Conservation (phyloP, 1,140 invertebrate species). For the Drosophila mojavensis region DNA sequence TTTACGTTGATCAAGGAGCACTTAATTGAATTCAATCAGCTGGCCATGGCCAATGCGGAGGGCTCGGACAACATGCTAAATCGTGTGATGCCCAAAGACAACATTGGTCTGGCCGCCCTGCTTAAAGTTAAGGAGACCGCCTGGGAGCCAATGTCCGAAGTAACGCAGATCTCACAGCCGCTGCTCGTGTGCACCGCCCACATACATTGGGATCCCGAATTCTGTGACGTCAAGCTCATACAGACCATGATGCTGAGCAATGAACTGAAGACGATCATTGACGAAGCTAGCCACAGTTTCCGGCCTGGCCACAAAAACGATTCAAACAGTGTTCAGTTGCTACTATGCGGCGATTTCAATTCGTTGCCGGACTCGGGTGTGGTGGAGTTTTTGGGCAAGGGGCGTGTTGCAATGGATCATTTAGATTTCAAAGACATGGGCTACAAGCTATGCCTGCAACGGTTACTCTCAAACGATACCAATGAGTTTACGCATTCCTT, state of each 20-base stretch:
- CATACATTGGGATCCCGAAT: conserved; percentile 99
- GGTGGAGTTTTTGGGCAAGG: conserved; percentile 96
- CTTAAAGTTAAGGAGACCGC: conserved; percentile 96
- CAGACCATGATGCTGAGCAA: conserved; percentile 99
- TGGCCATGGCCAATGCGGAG: conserved; percentile 99
- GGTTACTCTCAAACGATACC: conserved; percentile 93
- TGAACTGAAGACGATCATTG: conserved; percentile 93
- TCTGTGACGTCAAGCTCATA: conserved; percentile 99
- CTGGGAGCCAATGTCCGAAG: conserved; percentile 94
- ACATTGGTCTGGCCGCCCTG: conserved; percentile 98
- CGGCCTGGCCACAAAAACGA: conserved; percentile 88
- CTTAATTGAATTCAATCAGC: conserved; percentile 98
- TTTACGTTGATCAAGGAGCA: conserved; percentile 98
- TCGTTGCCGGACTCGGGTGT: conserved; percentile 99
- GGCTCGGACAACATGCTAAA: conserved; percentile 99
- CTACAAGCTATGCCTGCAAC: conserved; percentile 96
- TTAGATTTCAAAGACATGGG: conserved; percentile 98
- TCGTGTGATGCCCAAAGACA: conserved; percentile 99
- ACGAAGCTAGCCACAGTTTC: conserved; percentile 89
- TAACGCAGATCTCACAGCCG: conserved; percentile 91
- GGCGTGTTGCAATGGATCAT: conserved; percentile 95
- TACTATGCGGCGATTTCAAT: conserved; percentile 99
- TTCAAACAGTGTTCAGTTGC: conserved; percentile 93
- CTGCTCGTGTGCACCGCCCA: conserved; percentile 98
- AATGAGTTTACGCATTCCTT: conserved; percentile 98